phyloP scores from a whole-genome alignment of 2,113 vertebrate genomes.

The Gavialis gangeticus region DNA sequence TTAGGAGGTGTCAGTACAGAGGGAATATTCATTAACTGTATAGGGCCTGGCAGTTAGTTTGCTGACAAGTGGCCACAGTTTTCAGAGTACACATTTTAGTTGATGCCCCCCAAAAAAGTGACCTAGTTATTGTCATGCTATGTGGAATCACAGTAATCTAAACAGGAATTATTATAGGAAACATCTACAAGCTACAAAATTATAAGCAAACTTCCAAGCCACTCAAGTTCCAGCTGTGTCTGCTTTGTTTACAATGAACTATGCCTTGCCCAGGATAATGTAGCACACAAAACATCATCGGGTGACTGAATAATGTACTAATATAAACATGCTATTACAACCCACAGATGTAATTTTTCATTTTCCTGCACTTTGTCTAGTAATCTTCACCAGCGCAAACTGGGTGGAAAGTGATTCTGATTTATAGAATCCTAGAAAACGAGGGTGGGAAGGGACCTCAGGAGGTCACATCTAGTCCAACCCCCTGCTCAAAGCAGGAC shows the following conservation, averaged over 20 bases:
- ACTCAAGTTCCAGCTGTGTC: not conserved
- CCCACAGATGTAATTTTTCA: not conserved
- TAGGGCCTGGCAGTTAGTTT: too few relatives aligned
- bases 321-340: not conserved
- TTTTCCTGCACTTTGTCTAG: not conserved
- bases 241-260: not conserved
- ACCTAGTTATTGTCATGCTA: not conserved
- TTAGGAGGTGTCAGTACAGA: not conserved
- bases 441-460: too few relatives aligned
- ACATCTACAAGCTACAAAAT: not conserved
- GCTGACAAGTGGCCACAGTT: not conserved
- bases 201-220: not conserved
- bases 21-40: not conserved
- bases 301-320: not conserved
- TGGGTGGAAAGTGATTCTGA: not conserved
- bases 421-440: not conserved
- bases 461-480: too few relatives aligned
- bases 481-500: too few relatives aligned
- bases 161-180: not conserved
- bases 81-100: not conserved
- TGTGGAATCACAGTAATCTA: not conserved
- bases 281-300: not conserved
- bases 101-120: not conserved
- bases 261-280: not conserved
- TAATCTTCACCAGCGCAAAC: not conserved